These are phyloP conservation scores for Hippocampus abdominalis DNA, from an alignment of 2,113 vertebrate species.

Conservation along the genomic window DNA sequence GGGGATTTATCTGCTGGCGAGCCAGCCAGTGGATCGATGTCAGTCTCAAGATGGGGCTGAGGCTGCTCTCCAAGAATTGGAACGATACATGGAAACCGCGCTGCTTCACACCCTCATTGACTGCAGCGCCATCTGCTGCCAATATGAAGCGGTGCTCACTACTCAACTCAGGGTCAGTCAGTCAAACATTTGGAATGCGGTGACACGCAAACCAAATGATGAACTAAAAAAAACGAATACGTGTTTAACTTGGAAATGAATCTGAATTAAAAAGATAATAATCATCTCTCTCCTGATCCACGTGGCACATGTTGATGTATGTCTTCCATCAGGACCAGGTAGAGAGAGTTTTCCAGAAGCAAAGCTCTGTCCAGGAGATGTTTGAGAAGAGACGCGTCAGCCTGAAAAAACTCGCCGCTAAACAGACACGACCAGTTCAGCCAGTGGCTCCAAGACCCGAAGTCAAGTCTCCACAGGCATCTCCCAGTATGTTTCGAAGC, in stretches of 20 bases:
- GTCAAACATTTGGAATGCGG: not conserved
- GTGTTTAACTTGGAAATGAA: not conserved
- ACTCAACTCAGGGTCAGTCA: constrained; percentile 80
- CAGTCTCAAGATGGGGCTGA: constrained; percentile 97
- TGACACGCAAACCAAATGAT: not conserved
- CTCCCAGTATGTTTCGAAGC: constrained; percentile 71
- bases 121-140: constrained; percentile 76
- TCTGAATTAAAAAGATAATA: not conserved
- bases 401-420: constrained; percentile 94
- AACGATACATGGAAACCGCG: constrained; percentile 85
- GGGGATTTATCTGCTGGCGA: constrained; percentile 91
- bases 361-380: constrained; percentile 90
- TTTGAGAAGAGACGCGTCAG: constrained; percentile 89
- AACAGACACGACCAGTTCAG: constrained; percentile 91
- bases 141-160: constrained; percentile 83
- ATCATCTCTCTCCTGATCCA: not conserved
- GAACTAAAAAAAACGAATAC: not conserved
- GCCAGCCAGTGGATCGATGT: constrained; percentile 91
- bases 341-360: constrained; percentile 88
- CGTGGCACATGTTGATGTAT: not conserved
- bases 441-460: constrained; percentile 94
- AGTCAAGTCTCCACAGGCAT: constrained; percentile 83
- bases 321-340: constrained; percentile 79
- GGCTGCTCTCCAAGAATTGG: constrained; percentile 89
- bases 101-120: constrained; percentile 79